phyloP scores from a whole-genome alignment of 2,797 vertebrate genomes.

The Pantherophis vulpinus region DNA sequence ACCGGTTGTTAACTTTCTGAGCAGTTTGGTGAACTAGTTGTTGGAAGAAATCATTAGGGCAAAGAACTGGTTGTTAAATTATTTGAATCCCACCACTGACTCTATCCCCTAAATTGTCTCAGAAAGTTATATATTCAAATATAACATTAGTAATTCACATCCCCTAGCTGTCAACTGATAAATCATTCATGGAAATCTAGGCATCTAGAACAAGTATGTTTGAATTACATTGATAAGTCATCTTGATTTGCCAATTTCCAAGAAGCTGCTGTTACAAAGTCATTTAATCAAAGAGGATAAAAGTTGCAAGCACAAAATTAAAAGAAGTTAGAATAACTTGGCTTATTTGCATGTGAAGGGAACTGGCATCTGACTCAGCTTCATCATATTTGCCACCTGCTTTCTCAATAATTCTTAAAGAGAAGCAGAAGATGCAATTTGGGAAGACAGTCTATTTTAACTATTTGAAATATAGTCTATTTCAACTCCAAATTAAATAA shows the following conservation, averaged over 20 bases:
- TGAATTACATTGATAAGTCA: not conserved
- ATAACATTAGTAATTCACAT: not conserved
- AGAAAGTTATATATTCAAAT: not conserved
- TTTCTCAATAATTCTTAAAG: not conserved
- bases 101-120: not conserved
- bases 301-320: slow-evolving; percentile 10
- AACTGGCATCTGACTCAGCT: not conserved
- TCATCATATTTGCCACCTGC: not conserved
- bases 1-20: no score
- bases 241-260: not conserved
- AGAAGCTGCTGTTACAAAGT: slow-evolving; percentile 6
- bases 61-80: no score
- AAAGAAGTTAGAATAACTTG: not conserved
- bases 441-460: not conserved
- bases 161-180: not conserved
- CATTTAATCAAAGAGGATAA: slow-evolving; percentile 39
- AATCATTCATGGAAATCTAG: not conserved
- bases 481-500: not conserved
- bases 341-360: not conserved
- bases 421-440: not conserved
- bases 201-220: not conserved
- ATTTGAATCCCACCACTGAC: no score
- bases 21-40: no score
- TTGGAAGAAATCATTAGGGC: no score
- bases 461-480: not conserved